These are phyloP conservation scores for Plutella xylostella DNA, from an alignment of 2,888 invertebrate genomes.

Conservation along the genomic window DNA sequence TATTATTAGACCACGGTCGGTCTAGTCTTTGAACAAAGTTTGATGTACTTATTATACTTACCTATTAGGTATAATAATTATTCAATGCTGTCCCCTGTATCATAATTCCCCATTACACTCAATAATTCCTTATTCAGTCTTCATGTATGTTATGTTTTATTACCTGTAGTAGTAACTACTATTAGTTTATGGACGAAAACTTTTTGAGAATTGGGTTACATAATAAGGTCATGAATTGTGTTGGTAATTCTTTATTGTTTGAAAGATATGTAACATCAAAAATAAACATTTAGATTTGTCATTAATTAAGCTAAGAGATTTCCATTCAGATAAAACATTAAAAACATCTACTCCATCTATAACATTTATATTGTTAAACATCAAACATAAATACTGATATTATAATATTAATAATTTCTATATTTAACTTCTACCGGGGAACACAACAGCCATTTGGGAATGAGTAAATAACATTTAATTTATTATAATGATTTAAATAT, in stretches of 20 bases:
- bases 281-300: constrained; percentile 48
- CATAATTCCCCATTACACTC: too few species aligned
- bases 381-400: constrained; percentile 9
- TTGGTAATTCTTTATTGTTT: constrained; percentile 15
- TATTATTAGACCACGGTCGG: too few species aligned
- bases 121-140: too few species aligned
- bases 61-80: too few species aligned
- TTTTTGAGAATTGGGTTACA: background rate
- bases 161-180: too few species aligned
- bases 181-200: background rate
- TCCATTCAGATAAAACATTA: constrained; percentile 43
- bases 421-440: constrained; percentile 32
- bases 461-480: too few species aligned
- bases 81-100: too few species aligned
- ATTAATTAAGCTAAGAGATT: constrained; percentile 24
- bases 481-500: too few species aligned
- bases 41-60: too few species aligned
- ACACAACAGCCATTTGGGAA: constrained; percentile 51
- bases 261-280: constrained; percentile 36
- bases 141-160: too few species aligned
- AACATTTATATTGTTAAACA: constrained; percentile 24
- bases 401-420: constrained; percentile 3
- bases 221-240: background rate
- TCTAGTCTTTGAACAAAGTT: too few species aligned
- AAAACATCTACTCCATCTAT: constrained; percentile 43